These are phyloP conservation scores for Camptogramma bilineatum DNA, from an alignment of 2,888 invertebrate genomes.

Conservation along the genomic window DNA sequence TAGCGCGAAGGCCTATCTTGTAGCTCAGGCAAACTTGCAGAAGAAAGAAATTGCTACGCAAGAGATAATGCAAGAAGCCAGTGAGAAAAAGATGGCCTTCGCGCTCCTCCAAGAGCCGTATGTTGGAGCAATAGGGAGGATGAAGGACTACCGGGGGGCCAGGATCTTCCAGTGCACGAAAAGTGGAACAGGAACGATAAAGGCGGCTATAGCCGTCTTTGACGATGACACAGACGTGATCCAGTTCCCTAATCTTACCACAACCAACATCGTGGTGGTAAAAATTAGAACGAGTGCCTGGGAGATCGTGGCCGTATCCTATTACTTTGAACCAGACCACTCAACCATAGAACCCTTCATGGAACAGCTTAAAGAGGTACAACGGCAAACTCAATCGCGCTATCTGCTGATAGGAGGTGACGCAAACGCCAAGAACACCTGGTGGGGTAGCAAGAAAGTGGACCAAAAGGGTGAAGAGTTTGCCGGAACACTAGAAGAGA, in stretches of 20 bases:
- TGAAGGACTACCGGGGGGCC: no score
- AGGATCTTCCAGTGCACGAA: background rate
- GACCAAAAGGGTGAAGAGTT: background rate
- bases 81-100: no score
- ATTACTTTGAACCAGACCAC: constrained; percentile 35
- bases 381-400: background rate
- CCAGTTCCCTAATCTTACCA: background rate
- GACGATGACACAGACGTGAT: background rate
- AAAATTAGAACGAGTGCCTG: constrained; percentile 29
- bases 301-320: constrained; percentile 30
- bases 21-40: no score
- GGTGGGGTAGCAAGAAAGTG: background rate
- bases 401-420: background rate
- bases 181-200: background rate
- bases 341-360: background rate
- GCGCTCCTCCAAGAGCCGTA: no score
- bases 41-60: no score
- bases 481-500: background rate
- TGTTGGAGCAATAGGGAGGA: no score
- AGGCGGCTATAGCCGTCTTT: constrained; percentile 6
- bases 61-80: no score
- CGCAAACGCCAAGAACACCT: constrained; percentile 1
- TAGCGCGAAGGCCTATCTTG: no score
- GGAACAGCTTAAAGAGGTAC: background rate
- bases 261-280: constrained; percentile 15